Conservation (phyloP, 1,140 invertebrate species). For the Apis cerana region DNA sequence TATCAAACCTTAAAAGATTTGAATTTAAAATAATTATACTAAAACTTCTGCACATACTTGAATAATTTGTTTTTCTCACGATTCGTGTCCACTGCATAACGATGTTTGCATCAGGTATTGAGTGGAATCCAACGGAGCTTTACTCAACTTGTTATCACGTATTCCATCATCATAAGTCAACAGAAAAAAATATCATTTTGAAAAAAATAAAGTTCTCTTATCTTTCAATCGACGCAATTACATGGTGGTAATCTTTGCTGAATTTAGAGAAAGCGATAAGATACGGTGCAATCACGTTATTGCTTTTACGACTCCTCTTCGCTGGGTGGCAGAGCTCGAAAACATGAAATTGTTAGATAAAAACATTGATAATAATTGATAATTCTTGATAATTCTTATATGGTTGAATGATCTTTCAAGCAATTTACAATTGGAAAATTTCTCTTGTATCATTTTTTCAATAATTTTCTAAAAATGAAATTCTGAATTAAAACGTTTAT, state of each 20-base stretch:
- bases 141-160: neutral
- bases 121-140: neutral
- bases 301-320: neutral
- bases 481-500: too few species aligned
- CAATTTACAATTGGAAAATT: too few species aligned
- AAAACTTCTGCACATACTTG: too few species aligned
- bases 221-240: neutral
- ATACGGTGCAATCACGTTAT: neutral
- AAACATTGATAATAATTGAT: neutral
- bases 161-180: neutral
- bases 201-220: neutral
- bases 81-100: too few species aligned
- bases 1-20: too few species aligned
- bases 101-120: too few species aligned
- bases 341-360: accelerated
- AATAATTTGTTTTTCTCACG: too few species aligned
- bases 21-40: too few species aligned
- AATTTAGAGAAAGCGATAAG: constrained; percentile 15
- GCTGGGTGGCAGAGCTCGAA: neutral
- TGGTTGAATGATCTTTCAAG: too few species aligned
- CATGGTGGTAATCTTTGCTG: neutral
- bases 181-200: neutral
- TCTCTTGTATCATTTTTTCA: too few species aligned
- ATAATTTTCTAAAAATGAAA: too few species aligned
- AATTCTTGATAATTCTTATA: too few species aligned